Conservation (phyloP, 2,888 invertebrate genomes). For the Netelia melanura region DNA sequence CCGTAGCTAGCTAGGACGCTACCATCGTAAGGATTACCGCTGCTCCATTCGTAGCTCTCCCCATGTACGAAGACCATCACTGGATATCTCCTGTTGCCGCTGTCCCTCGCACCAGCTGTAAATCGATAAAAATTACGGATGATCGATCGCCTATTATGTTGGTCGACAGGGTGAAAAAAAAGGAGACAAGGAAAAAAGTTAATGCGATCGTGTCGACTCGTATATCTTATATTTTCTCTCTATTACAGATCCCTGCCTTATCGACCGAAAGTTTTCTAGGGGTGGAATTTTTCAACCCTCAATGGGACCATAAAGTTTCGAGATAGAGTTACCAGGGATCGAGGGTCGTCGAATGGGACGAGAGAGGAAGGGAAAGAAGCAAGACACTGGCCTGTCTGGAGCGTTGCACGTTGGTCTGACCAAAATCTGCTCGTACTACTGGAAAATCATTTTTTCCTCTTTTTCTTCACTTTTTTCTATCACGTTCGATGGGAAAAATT, state of each 20-base stretch:
- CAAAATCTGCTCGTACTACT: constrained; percentile 55
- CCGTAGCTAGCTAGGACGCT: constrained; percentile 97
- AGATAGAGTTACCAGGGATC: constrained; percentile 63
- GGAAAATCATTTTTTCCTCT: constrained; percentile 8
- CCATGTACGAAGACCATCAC: constrained; percentile 98
- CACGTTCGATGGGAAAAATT: constrained; percentile 16
- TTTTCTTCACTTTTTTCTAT: background rate
- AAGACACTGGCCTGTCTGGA: constrained; percentile 14
- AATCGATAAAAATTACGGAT: constrained; percentile 76
- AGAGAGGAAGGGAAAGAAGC: constrained; percentile 20
- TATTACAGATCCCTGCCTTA: background rate
- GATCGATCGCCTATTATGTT: constrained; percentile 73
- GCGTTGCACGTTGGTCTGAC: background rate
- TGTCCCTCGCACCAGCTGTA: constrained; percentile 76
- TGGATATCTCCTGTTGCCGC: constrained; percentile 89
- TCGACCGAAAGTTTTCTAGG: constrained; percentile 42
- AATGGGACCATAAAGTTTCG: constrained; percentile 72
- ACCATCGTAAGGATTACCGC: constrained; percentile 99
- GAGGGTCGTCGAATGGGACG: constrained; percentile 69
- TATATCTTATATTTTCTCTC: too few relatives aligned
- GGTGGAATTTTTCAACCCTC: constrained; percentile 74
- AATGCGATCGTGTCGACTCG: background rate
- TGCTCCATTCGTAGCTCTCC: constrained; percentile 98
- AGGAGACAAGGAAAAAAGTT: background rate
- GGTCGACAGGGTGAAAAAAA: constrained; percentile 25